Evolutionary conservation across 2,888 invertebrate species (phyloP).

Genomic region (Cotesia congregata): DNA sequence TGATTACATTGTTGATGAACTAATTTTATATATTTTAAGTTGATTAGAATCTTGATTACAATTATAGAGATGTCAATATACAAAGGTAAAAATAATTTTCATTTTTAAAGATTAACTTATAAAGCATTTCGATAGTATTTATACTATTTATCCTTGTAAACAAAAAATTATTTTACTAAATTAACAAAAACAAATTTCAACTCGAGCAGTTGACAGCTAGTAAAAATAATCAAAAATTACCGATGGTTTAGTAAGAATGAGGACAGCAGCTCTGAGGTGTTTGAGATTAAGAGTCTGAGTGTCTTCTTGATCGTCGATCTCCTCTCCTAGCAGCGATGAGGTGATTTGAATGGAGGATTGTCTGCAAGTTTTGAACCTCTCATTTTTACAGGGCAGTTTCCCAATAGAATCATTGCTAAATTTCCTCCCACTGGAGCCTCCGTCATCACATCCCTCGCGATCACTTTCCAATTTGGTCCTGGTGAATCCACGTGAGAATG

Average conservation of each 20-base stretch:
- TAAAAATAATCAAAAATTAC: constrained; percentile 69
- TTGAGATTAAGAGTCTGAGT: constrained; percentile 81
- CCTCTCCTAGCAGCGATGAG: constrained; percentile 71
- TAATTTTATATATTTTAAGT: too few relatives aligned
- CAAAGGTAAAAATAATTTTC: too few relatives aligned
- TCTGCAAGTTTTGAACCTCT: constrained; percentile 69
- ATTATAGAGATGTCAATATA: too few relatives aligned
- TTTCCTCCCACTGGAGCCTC: constrained; percentile 39
- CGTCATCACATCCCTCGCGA: constrained; percentile 37
- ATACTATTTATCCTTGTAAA: too few relatives aligned
- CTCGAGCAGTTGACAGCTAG: background rate
- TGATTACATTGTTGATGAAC: too few relatives aligned
- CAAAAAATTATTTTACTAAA: background rate
- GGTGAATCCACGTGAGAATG: constrained; percentile 59
- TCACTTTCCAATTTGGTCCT: constrained; percentile 45
- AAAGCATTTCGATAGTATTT: too few relatives aligned
- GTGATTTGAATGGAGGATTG: constrained; percentile 79
- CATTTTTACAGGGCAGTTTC: constrained; percentile 43
- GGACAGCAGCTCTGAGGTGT: constrained; percentile 85
- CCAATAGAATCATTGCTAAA: constrained; percentile 34
- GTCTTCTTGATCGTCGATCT: constrained; percentile 75
- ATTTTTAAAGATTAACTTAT: too few relatives aligned
- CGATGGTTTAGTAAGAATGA: constrained; percentile 85
- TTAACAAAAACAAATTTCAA: background rate
- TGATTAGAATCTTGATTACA: too few relatives aligned